phyloP scores from a whole-genome alignment of 2,113 vertebrate genomes.

The Propithecus coquereli region DNA sequence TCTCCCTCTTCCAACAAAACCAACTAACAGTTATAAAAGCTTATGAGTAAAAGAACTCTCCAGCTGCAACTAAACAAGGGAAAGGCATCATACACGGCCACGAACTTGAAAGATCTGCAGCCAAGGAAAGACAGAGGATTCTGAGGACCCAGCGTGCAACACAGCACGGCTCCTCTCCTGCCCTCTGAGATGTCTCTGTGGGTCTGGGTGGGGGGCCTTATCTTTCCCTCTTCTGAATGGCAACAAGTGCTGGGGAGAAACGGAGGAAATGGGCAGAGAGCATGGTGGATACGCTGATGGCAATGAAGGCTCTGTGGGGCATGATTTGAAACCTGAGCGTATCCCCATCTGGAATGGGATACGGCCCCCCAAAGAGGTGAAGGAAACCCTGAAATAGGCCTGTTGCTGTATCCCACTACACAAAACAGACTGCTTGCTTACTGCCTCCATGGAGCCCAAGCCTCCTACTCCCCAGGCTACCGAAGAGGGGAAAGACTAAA shows the following conservation, averaged over 20 bases:
- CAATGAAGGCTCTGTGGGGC: background rate
- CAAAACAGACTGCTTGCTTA: background rate
- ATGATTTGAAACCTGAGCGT: background rate
- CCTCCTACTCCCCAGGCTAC: no score
- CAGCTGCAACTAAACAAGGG: background rate
- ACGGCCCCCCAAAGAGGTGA: background rate
- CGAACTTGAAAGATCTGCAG: background rate
- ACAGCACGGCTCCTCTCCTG: background rate
- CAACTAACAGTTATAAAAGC: background rate
- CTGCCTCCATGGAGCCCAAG: background rate
- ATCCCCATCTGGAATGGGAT: background rate
- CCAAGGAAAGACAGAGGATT: background rate
- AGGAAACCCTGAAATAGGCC: background rate
- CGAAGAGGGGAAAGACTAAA: background rate
- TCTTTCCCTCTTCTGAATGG: background rate
- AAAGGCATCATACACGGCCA: background rate
- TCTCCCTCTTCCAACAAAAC: background rate
- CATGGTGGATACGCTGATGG: background rate
- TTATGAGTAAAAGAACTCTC: background rate
- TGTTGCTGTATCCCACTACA: background rate
- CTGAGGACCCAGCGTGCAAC: no score
- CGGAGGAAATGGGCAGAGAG: background rate
- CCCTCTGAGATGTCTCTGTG: background rate
- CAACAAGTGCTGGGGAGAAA: background rate
- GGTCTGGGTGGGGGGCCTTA: background rate